A percentile compares a stretch with the other conserved stretches of the same genome.
phyloP scores from a whole-genome alignment of 2,797 vertebrate genomes.

The Catharus ustulatus region DNA sequence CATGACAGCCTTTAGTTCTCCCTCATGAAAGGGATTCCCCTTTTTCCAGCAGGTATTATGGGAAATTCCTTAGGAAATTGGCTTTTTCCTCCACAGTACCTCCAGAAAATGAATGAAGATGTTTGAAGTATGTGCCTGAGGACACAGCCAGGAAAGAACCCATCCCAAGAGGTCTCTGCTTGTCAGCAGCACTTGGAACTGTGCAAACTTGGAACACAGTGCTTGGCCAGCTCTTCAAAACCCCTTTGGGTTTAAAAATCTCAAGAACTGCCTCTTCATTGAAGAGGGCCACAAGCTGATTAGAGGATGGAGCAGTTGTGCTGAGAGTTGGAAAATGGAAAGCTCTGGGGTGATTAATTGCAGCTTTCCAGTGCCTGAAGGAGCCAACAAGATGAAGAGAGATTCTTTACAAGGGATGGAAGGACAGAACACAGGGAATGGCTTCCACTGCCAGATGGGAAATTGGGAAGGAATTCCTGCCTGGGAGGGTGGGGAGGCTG shows the following conservation, averaged over 20 bases:
- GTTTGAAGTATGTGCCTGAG: background rate
- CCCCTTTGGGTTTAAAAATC: background rate
- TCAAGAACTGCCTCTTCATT: background rate
- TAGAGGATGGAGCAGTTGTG: background rate
- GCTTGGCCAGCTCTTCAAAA: rapidly evolving
- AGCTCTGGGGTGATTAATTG: background rate
- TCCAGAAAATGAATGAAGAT: background rate
- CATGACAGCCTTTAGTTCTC: background rate
- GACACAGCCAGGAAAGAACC: background rate
- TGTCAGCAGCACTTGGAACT: background rate
- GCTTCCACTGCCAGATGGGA: background rate
- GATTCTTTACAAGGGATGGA: background rate
- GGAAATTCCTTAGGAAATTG: background rate
- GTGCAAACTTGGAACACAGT: background rate
- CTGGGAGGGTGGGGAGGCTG: rapidly evolving
- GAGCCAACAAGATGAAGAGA: background rate
- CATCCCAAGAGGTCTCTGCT: background rate
- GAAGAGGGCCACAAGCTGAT: background rate
- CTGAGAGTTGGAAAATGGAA: background rate
- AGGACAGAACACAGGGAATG: background rate
- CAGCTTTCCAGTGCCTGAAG: background rate
- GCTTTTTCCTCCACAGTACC: background rate
- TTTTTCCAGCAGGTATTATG: background rate
- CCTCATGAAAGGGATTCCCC: background rate
- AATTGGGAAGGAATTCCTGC: background rate